A percentile compares a stretch with the other conserved stretches of the same genome.
Conservation (phyloP, 2,888 invertebrate genomes). For the Hedya salicella region DNA sequence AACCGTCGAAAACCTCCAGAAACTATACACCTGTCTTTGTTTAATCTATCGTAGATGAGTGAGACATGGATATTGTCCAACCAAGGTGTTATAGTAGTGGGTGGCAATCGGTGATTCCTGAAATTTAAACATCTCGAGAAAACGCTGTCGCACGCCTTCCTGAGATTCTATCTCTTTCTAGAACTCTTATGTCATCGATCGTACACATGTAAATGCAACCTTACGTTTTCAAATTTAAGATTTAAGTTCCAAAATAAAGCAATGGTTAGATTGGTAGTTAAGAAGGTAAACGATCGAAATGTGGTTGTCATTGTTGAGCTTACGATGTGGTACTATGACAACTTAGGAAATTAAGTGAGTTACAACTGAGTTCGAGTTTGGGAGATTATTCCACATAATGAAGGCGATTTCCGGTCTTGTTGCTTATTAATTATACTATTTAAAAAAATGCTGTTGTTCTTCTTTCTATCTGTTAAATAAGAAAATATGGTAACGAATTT, state of each 20-base stretch:
- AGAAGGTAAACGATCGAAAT: constrained; percentile 47
- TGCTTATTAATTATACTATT: too few relatives aligned
- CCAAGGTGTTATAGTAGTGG: constrained; percentile 51
- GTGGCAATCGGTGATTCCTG: constrained; percentile 62
- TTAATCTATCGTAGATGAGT: background rate
- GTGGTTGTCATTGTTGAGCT: constrained; percentile 63
- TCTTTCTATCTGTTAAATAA: too few relatives aligned
- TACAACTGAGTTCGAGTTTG: background rate
- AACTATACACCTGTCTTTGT: constrained; percentile 24
- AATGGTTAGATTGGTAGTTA: background rate
- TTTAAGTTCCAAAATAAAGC: background rate
- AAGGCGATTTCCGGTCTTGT: too few relatives aligned
- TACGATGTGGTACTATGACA: constrained; percentile 22
- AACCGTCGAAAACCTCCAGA: background rate
- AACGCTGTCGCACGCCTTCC: constrained; percentile 58
- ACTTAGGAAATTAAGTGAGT: constrained; percentile 5
- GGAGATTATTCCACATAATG: too few relatives aligned
- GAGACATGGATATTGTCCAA: constrained; percentile 21
- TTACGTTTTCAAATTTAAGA: background rate
- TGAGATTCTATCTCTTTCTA: constrained; percentile 39
- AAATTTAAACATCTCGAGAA: constrained; percentile 58
- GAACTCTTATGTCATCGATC: background rate
- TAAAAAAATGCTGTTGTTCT: too few relatives aligned
- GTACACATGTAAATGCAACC: background rate
- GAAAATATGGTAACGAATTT: too few relatives aligned